Conservation (phyloP, 2,888 invertebrate genomes). For the Seladonia tumulorum region DNA sequence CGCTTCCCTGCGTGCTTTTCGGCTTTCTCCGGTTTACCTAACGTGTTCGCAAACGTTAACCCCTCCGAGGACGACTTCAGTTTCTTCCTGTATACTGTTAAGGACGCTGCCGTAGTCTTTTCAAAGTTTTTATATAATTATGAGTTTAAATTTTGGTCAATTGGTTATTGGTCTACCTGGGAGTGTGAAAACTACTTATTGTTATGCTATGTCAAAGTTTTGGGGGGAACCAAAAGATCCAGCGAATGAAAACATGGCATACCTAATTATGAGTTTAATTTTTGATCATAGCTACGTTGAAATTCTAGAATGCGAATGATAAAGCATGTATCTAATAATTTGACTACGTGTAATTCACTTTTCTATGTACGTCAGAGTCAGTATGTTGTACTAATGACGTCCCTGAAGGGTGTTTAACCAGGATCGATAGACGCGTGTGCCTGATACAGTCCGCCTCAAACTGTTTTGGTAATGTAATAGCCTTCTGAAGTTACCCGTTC, state of each 20-base stretch:
- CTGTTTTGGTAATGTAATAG: constrained; percentile 81
- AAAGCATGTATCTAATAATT: neutral
- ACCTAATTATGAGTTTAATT: constrained; percentile 80
- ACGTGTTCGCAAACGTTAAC: constrained; percentile 40
- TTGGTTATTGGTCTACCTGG: constrained; percentile 98
- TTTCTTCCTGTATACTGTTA: neutral
- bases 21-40: constrained; percentile 38
- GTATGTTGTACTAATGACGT: neutral
- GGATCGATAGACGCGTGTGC: constrained; percentile 49
- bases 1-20: neutral
- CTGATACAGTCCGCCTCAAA: constrained; percentile 55
- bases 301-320: no score
- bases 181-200: constrained; percentile 98
- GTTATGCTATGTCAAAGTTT: constrained; percentile 92
- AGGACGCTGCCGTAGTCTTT: no score
- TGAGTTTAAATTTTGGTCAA: constrained; percentile 93
- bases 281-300: no score
- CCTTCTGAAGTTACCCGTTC: constrained; percentile 78
- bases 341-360: neutral
- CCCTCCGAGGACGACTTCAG: neutral
- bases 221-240: constrained; percentile 94
- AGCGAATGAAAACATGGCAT: constrained; percentile 96
- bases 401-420: neutral
- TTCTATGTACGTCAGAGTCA: neutral
- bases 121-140: constrained; percentile 85